These are phyloP conservation scores for Brachystomella parvula DNA, from an alignment of 1,140 invertebrate genomes.

Conservation along the genomic window DNA sequence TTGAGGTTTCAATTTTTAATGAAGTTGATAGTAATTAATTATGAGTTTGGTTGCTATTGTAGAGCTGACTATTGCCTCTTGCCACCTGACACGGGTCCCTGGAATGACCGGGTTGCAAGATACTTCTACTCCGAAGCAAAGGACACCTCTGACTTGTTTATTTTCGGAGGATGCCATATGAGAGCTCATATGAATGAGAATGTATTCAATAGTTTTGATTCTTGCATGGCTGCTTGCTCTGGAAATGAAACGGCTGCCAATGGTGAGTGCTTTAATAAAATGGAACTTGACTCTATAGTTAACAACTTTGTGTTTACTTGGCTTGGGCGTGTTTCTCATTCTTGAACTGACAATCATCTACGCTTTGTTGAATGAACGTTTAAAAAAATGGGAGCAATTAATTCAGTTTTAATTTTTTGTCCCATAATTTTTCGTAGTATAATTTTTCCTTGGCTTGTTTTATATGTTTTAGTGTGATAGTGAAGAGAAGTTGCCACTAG, in stretches of 20 bases:
- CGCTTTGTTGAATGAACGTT: neutral
- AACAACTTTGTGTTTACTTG: neutral
- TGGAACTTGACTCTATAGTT: neutral
- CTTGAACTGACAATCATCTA: neutral
- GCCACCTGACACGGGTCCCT: constrained; percentile 53
- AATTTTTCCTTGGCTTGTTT: neutral
- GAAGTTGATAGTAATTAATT: too few species aligned
- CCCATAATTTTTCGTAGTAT: neutral
- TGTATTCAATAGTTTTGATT: constrained; percentile 62
- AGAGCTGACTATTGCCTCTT: constrained; percentile 28
- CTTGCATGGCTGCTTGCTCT: constrained; percentile 52
- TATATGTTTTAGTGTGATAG: neutral
- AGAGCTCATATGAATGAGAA: constrained; percentile 71
- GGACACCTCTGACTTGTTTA: constrained; percentile 58
- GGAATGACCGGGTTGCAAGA: constrained; percentile 55
- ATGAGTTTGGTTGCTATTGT: neutral
- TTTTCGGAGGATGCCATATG: constrained; percentile 67
- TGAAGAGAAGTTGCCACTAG: too few species aligned
- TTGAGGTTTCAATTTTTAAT: too few species aligned
- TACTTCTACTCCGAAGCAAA: constrained; percentile 59
- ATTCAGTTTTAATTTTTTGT: neutral
- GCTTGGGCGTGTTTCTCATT: too few species aligned
- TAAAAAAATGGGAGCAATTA: neutral
- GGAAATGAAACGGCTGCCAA: constrained; percentile 20
- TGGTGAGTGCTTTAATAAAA: neutral